Base-by-base conservation (phyloP, 2,888 invertebrate species). In the Ferdinandea cuprea region DNA sequence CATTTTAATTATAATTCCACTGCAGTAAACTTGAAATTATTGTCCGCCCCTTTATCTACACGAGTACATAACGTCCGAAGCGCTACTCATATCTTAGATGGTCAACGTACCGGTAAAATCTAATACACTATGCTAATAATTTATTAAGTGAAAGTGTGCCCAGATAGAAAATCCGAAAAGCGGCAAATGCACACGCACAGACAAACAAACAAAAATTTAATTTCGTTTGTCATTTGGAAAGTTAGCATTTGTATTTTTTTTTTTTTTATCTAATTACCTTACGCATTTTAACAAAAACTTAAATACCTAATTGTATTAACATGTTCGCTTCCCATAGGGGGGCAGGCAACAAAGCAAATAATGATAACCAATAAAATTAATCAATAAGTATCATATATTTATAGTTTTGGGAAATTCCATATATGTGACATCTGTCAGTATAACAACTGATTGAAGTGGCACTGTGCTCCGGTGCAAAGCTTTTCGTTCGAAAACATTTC, bases 61-160 rank as follows among this genome's bases (percentile, higher is more conserved):
- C 25, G 25, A 42, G 66, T 52, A 42, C 7, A 40, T 40, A 65
- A 50, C 17, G 50, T 37, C 15, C 21, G 28, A 28, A 11, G 15
- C n/a, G n/a, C 42, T 40, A 25, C 42, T n/a, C 25, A 28, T 28
- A 5, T 40, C 40, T 13, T 52, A 9, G 32, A 46, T 21, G 40
- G 40, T 40, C 40, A 40, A 7, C 40, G 48, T 7, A 71, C 40
- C 37, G 30, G 69, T 71, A 50, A 50, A 48, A 46, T 71, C 59
- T 48, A 71, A 42, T 59, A 61, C 50, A 52, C 59, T 42, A 32
- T 42, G 32, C 71, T 71, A 71, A 71, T 71, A 65, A 58, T 66
- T 56, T 74, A 54, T 69, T 63, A 68, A 85, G 66, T 81, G 77
- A 84, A 85, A 85, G 73, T 76, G 61, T 46, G 58, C 46, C 65